A percentile compares a stretch with the other conserved stretches of the same genome.
These are phyloP conservation scores for Lepidurus apus DNA, from an alignment of 1,140 invertebrate species.

Conservation along the genomic window DNA sequence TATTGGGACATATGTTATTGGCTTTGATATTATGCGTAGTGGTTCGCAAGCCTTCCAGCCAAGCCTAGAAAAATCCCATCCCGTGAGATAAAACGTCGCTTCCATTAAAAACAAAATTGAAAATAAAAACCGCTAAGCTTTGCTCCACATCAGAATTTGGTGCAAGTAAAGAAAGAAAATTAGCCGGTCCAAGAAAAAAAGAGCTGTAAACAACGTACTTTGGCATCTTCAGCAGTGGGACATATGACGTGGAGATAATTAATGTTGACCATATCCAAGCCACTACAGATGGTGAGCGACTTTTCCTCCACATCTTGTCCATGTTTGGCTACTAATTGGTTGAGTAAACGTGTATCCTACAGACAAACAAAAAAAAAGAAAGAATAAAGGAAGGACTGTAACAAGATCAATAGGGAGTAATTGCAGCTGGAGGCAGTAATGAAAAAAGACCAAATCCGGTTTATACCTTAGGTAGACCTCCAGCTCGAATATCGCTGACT, in stretches of 20 bases:
- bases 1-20: constrained; percentile 98
- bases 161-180: not conserved
- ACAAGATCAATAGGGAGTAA: constrained; percentile 36
- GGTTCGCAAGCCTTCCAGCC: constrained; percentile 87
- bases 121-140: not conserved
- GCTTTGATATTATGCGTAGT: constrained; percentile 98
- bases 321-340: constrained; percentile 71
- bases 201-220: constrained; percentile 55
- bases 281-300: constrained; percentile 95
- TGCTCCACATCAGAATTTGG: not conserved
- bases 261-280: constrained; percentile 98
- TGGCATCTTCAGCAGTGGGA: constrained; percentile 81
- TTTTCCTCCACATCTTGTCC: constrained; percentile 82
- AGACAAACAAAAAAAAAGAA: constrained; percentile 35
- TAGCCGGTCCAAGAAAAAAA: not conserved
- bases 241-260: constrained; percentile 96
- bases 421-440: constrained; percentile 25
- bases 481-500: constrained; percentile 90
- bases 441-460: not conserved
- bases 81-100: not conserved
- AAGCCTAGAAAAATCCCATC: constrained; percentile 58
- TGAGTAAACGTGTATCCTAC: constrained; percentile 77
- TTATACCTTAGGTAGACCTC: constrained; percentile 74
- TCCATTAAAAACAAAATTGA: not conserved
- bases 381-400: not conserved